phyloP scores from a whole-genome alignment of 2,113 vertebrate species.

The Ahaetulla prasina region DNA sequence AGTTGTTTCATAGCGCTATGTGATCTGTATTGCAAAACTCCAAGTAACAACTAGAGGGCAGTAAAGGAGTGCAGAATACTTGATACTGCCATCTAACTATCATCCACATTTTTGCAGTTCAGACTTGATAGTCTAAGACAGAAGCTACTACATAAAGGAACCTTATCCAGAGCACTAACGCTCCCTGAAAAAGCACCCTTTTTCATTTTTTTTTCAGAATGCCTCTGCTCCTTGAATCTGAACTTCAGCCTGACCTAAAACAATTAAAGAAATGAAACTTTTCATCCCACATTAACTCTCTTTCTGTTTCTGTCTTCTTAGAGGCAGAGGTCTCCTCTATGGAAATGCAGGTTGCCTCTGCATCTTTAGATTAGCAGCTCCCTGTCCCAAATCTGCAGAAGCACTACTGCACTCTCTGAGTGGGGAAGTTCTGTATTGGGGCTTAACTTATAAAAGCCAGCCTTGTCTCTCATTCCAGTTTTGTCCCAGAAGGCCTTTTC shows the following conservation, averaged over 20 bases:
- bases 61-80: not conserved
- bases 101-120: not conserved
- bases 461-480: not conserved
- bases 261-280: not conserved
- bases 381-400: not conserved
- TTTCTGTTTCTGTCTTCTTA: not conserved
- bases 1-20: not conserved
- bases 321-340: not conserved
- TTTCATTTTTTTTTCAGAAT: not conserved
- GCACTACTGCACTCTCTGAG: not conserved
- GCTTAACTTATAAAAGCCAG: not conserved
- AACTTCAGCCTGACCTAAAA: not conserved
- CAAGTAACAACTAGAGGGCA: not conserved
- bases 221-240: not conserved
- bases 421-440: not conserved
- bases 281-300: not conserved
- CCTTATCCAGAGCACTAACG: not conserved
- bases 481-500: not conserved
- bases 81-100: not conserved
- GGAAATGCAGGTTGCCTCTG: not conserved
- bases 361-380: not conserved
- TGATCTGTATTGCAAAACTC: not conserved
- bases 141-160: not conserved
- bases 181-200: not conserved
- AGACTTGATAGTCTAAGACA: not conserved